Conservation (phyloP, 2,113 vertebrate species). For the Callorhinus ursinus region DNA sequence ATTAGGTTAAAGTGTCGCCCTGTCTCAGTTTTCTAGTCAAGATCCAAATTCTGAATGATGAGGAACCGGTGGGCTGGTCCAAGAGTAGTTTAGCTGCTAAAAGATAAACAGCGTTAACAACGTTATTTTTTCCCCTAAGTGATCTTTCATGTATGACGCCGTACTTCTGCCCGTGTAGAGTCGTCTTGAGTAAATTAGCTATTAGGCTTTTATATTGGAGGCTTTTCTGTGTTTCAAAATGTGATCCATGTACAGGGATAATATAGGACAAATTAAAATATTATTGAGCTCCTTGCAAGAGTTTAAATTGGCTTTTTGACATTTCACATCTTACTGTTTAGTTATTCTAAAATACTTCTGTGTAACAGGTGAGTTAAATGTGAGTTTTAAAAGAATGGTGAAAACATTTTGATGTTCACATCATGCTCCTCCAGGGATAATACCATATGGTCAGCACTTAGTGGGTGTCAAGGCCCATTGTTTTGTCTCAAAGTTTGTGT, state of each 20-base stretch:
- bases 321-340: neutral
- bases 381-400: neutral
- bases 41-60: neutral
- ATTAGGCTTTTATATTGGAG: neutral
- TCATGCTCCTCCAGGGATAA: neutral
- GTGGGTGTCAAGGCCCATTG: neutral
- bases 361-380: neutral
- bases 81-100: neutral
- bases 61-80: neutral
- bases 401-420: neutral
- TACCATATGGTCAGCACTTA: no score
- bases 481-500: constrained; percentile 18
- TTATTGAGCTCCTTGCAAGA: neutral
- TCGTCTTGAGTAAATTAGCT: neutral
- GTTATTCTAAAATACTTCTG: neutral
- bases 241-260: neutral
- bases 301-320: neutral
- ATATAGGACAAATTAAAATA: neutral
- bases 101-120: neutral
- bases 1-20: no score
- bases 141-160: neutral
- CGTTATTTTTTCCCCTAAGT: neutral
- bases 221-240: neutral
- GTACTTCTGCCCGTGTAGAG: neutral
- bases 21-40: neutral